Evolutionary conservation across 2,797 vertebrate genomes (phyloP), one percentile per base, ranked within the genome.

Genomic region (Dendrocincla tyrannina): DNA sequence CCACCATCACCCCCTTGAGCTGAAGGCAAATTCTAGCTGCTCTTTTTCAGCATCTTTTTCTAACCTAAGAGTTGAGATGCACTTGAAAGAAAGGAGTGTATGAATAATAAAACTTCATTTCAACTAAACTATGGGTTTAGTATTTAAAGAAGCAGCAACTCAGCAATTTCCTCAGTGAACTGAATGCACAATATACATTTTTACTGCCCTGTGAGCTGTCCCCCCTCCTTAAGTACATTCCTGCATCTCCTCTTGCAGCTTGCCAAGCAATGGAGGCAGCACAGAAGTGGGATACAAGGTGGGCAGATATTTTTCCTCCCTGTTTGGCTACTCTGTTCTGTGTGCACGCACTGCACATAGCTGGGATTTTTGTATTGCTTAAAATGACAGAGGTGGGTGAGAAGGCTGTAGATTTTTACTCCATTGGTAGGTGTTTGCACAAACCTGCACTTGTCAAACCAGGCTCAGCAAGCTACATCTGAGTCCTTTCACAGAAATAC

Each of bases 281-380:
- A 27, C 35, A 30, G 28, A 60, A 50, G 49, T 79, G 70, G 67
- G 77, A 50, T 67, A 47, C 10, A 63, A 85, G 67, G 74, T 76
- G 76, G 89, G 89, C 77, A 90, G 66, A 73, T 82, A 1, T 47
- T 86, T 91, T 92, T 91, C 20, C 39, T 93, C n/a, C 22, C 17
- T 63, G 52, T 88, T 73, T 72, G 64, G 14, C 70, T 17, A 17
- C 32, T 77, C 56, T 93, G 60, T 92, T 93, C 67, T 56, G 24
- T 4, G 5, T 85, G 77, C 22, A 35, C 23, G 44, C 16, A 9
- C 53, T 47, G 70, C 89, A 85, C 83, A 73, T 88, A 90, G 66
- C 37, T 91, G 67, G 37, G 76, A 92, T 93, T 92, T 88, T 79
- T 91, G 41, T 53, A 72, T 58, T 30, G 8, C 68, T 88, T 91